phyloP scores from a whole-genome alignment of 2,113 vertebrate genomes.

The Apistogramma diplotaenia region DNA sequence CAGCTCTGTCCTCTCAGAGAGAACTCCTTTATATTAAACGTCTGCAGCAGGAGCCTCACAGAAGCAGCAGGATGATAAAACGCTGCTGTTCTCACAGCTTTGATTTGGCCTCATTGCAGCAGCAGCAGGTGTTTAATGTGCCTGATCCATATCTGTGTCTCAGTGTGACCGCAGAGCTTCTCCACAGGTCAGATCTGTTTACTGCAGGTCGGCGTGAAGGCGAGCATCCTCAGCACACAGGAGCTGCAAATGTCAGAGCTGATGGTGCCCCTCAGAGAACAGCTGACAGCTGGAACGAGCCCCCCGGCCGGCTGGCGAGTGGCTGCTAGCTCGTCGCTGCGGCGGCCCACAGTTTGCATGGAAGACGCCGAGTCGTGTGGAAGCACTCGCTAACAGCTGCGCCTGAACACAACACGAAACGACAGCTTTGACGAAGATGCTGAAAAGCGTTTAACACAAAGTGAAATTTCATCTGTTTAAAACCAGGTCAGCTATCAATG shows the following conservation, averaged over 20 bases:
- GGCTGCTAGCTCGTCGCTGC: too few species aligned
- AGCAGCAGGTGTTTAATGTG: conserved; percentile 4
- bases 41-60: background rate
- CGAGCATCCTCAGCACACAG: background rate
- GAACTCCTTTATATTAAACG: background rate
- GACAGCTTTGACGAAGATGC: background rate
- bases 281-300: too few species aligned
- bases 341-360: too few species aligned
- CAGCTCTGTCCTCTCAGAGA: background rate
- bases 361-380: too few species aligned
- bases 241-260: background rate
- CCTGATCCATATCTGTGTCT: background rate
- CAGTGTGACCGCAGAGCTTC: background rate
- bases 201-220: background rate
- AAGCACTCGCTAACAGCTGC: too few species aligned
- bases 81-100: background rate
- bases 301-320: too few species aligned
- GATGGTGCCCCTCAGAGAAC: conserved; percentile 1
- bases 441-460: background rate
- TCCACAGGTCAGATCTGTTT: background rate
- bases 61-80: background rate
- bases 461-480: background rate
- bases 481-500: background rate
- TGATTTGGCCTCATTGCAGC: background rate
- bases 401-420: too few species aligned